Conservation (phyloP, 2,888 invertebrate genomes). For the Syritta pipiens region DNA sequence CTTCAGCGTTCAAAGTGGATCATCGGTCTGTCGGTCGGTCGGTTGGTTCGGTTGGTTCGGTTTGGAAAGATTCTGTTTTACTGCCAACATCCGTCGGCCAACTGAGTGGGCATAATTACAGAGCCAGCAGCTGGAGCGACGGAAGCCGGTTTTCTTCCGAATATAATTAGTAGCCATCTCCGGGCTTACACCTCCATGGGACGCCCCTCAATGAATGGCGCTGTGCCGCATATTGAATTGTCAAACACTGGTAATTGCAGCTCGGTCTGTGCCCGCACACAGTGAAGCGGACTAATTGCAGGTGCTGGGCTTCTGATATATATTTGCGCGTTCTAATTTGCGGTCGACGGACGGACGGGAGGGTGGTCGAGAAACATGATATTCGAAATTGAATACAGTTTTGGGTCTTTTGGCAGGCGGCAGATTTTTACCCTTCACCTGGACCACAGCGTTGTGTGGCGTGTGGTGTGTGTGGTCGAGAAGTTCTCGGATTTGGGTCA, state of each 20-base stretch:
- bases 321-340: slow-evolving; percentile 45
- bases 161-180: slow-evolving; percentile 32
- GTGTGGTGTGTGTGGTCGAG: too few relatives aligned
- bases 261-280: not conserved
- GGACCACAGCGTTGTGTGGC: too few relatives aligned
- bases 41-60: not conserved
- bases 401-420: too few relatives aligned
- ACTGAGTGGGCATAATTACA: slow-evolving; percentile 41
- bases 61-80: slow-evolving; percentile 8
- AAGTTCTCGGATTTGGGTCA: too few relatives aligned
- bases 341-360: slow-evolving; percentile 5
- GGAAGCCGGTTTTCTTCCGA: slow-evolving; percentile 35
- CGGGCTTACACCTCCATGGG: not conserved
- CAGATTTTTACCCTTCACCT: too few relatives aligned
- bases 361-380: slow-evolving; percentile 1
- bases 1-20: not conserved
- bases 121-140: not conserved
- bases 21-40: too few relatives aligned
- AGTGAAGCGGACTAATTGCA: slow-evolving; percentile 32
- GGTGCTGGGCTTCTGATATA: slow-evolving; percentile 20
- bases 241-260: slow-evolving; percentile 38
- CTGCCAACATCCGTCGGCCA: slow-evolving; percentile 3
- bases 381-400: not conserved
- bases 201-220: not conserved
- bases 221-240: slow-evolving; percentile 41